Conservation (phyloP, 2,113 vertebrate genomes). For the Chionis minor region DNA sequence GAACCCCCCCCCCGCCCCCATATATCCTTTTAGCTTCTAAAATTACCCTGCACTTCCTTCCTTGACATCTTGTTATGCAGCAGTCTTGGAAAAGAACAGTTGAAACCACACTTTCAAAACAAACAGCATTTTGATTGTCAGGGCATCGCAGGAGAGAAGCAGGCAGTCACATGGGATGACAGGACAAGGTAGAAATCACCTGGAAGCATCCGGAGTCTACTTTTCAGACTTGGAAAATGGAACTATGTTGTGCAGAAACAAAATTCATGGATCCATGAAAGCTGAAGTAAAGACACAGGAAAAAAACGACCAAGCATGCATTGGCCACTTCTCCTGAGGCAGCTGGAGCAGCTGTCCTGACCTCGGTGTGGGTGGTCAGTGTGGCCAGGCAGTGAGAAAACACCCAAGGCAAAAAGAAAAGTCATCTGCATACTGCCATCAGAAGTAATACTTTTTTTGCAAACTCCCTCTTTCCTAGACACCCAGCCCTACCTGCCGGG, state of each 20-base stretch:
- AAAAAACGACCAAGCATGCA: neutral
- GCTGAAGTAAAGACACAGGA: neutral
- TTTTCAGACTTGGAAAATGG: neutral
- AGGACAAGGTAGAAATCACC: neutral
- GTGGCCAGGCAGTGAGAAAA: neutral
- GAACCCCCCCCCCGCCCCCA: no score
- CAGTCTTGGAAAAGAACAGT: neutral
- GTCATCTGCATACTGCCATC: neutral
- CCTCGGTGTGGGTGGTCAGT: fast-evolving
- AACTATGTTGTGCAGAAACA: neutral
- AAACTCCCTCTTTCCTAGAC: neutral
- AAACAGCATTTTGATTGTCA: neutral
- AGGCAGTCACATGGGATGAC: neutral
- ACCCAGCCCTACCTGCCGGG: neutral
- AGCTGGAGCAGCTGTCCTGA: neutral
- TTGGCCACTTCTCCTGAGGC: neutral
- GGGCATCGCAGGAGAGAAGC: neutral
- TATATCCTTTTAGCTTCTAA: neutral
- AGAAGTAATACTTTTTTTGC: neutral
- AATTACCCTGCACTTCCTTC: neutral
- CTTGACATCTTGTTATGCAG: neutral
- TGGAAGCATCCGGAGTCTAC: neutral
- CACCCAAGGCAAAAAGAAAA: neutral
- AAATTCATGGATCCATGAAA: neutral
- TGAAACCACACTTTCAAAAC: neutral